Evolutionary conservation across 2,888 invertebrate genomes (phyloP), one percentile per base, ranked within the genome.

Genomic region (Mongoloraphidia duomilia): DNA sequence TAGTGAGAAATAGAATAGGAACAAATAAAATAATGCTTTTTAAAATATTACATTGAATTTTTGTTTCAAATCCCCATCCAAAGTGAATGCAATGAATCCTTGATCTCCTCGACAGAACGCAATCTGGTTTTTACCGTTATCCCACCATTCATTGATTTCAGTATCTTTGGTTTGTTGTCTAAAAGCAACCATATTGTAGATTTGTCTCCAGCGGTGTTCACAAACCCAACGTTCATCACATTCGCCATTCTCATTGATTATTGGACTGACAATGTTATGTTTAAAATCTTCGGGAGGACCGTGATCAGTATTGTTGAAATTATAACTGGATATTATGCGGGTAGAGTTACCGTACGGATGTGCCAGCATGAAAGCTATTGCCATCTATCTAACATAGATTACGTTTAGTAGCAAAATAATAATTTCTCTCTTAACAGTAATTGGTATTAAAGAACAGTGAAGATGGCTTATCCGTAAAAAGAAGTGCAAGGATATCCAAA

Each of bases 321-420:
- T 50, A 51, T 59, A 66, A 52, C 75, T 75, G 58, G 75, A 75
- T 76, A 79, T 79, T 6, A 79, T 65, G 37, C 75, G 60, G 1
- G 75, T 65, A 46, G 68, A 62, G 26, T 26, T 26, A 2, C 73
- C 75, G 53, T 75, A 75, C 1, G 71, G 67, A 65, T 70, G 70
- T 1, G 77, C 76, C 50, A 79, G 59, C 68, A 74, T 76, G 63
- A 76, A 80, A n/a, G 74, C 73, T 8, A 64, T 67, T 0, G 76
- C 77, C 63, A 65, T 65, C 64, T 65, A 48, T 26, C 26, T 26
- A 26, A 26, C 26, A 26, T 6, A 26, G 26, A 26, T 26, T 26
- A 6, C 26, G 26, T 26, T 26, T 26, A 26, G 26, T 26, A 26
- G 6, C 6, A 26, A 26, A 26, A 26, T 6, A 3, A 26, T 26